Evolutionary conservation across 2,113 vertebrate species (phyloP).

Genomic region (Parus major): DNA sequence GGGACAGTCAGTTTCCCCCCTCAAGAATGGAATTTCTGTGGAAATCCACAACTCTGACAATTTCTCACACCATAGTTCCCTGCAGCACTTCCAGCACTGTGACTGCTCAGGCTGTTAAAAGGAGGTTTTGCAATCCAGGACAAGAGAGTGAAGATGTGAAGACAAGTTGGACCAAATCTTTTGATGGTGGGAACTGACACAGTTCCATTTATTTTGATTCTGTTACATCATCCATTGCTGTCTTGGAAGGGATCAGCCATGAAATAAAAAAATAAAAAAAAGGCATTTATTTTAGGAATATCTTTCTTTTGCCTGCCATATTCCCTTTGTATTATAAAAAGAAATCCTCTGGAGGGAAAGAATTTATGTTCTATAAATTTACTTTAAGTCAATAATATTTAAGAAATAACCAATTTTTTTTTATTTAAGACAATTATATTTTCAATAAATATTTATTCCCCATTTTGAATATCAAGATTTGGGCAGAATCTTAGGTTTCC

Average conservation of each 20-base stretch:
- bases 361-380: background rate
- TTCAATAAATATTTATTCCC: background rate
- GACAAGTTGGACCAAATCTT: background rate
- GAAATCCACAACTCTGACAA: background rate
- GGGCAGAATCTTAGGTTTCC: background rate
- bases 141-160: background rate
- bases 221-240: background rate
- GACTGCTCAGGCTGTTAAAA: background rate
- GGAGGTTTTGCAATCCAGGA: background rate
- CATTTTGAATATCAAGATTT: background rate
- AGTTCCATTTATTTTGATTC: background rate
- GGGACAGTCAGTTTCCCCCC: background rate
- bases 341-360: background rate
- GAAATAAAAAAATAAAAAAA: background rate
- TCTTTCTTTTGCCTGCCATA: background rate
- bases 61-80: background rate
- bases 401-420: fast-evolving
- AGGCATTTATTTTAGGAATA: background rate
- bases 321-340: background rate
- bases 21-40: background rate
- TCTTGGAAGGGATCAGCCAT: background rate
- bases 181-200: background rate
- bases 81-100: background rate
- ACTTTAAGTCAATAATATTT: background rate
- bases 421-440: background rate